Base-by-base conservation (phyloP, 2,113 vertebrate species). In the Petromus typicus region DNA sequence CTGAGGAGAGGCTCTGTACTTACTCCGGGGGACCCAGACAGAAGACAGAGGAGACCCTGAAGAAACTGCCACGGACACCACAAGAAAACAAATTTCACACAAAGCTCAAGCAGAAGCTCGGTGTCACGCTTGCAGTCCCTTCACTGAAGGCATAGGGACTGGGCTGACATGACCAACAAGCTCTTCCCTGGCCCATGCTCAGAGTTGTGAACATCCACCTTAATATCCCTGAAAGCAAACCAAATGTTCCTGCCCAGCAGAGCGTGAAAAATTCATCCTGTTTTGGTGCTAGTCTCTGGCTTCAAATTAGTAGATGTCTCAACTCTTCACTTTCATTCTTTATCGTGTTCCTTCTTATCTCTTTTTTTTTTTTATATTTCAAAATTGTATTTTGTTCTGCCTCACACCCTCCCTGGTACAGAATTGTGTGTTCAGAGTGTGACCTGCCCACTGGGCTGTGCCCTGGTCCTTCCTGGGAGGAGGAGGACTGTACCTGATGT, bases 131-230 rank as follows among this genome's bases (percentile, higher is more conserved):
- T 0, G 23, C 0, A 16, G 93, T 64, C 45, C 0, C 0, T 4
- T 57, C 40, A 0, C 5, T 12, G 0, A 5, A 5, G 32, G 7
- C 0, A 11, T 0, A 25, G 10, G 0, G 0, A 30, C 0, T 0
- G 3, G 0, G 5, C 0, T 7, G 37, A 0, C 4, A 43, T 0
- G 3, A 23, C 32, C 0, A 0, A 37, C 73, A 10, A 0, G 0
- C 90, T 66, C 45, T 59, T 84, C 86, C 10, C 89, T 87, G 78
- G 30, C 69, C 0, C 5, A 25, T 1, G 27, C 34, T 9, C 61
- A 6, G 16, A 91, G 93, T 75, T 23, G 37, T 89, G 6, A 13
- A 89, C 89, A 59, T 0, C 2, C 45, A 85, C 90, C 86, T 93
- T 83, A 37, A 87, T 59, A 37, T 27, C 48, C 2, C 23, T 2